Conservation (phyloP, 2,113 vertebrate genomes). For the Dolichotis patagonum region DNA sequence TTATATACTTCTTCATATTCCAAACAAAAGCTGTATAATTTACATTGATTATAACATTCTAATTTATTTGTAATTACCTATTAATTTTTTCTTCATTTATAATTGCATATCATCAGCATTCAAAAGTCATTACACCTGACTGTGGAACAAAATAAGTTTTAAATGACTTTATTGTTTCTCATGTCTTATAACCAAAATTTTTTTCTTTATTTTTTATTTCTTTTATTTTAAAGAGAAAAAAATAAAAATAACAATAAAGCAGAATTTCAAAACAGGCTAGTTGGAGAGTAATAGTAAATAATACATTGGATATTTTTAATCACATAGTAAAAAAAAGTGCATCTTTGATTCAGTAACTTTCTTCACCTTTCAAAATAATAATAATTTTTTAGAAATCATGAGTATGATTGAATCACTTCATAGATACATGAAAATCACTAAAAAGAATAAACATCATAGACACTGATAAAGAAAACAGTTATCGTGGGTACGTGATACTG, state of each 20-base stretch:
- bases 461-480: background rate
- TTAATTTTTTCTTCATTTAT: background rate
- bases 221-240: too few relatives aligned
- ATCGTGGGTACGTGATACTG: background rate
- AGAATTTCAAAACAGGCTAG: too few relatives aligned
- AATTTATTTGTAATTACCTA: background rate
- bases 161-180: background rate
- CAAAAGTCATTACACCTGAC: background rate
- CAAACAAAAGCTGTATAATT: background rate
- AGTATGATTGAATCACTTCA: slow-evolving; percentile 12
- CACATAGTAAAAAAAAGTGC: background rate
- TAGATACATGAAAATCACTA: background rate
- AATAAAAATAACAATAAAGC: too few relatives aligned
- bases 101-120: background rate
- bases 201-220: background rate
- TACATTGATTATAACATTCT: background rate
- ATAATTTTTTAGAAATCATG: background rate
- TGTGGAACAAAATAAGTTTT: too few relatives aligned
- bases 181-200: background rate
- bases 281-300: too few relatives aligned
- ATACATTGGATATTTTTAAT: too few relatives aligned
- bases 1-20: background rate
- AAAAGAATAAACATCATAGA: background rate
- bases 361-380: background rate
- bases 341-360: background rate